These are phyloP conservation scores for Rutpela maculata DNA, from an alignment of 2,888 invertebrate species.

Conservation along the genomic window DNA sequence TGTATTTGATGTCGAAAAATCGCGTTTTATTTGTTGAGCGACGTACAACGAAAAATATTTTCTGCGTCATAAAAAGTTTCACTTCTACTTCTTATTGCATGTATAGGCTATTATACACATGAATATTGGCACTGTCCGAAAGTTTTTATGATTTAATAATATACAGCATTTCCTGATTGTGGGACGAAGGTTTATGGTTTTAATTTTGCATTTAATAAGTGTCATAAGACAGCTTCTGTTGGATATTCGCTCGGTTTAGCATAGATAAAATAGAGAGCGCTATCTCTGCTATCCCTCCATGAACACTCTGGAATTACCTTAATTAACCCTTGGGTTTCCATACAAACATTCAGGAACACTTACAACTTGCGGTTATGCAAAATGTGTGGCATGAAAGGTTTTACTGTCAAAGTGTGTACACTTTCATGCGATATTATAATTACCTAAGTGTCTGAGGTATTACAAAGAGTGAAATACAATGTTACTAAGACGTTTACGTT, in stretches of 20 bases:
- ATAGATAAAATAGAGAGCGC: constrained; percentile 16
- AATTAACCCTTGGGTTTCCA: constrained; percentile 29
- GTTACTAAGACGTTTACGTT: background rate
- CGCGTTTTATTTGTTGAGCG: no score
- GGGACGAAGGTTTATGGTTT: background rate
- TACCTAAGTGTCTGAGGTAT: background rate
- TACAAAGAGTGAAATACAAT: background rate
- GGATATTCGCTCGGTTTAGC: constrained; percentile 6
- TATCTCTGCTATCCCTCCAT: constrained; percentile 13
- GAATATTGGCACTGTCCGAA: no score
- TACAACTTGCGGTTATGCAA: constrained; percentile 32
- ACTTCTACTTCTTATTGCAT: no score
- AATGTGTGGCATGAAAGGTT: constrained; percentile 20
- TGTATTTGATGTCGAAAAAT: no score
- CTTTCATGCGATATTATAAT: constrained; percentile 18
- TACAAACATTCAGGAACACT: constrained; percentile 23
- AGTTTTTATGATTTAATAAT: no score
- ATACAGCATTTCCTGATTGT: no score
- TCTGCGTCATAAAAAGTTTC: no score
- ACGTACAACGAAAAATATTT: no score
- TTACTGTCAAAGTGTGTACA: constrained; percentile 16
- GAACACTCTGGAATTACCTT: constrained; percentile 28
- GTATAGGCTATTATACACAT: no score
- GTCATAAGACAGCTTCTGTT: background rate
- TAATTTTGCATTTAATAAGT: background rate